Percentiles rank a stretch among this genome's conserved stretches.
These are phyloP conservation scores for Lepidocolaptes lacrymiger DNA, from an alignment of 2,797 vertebrate species.

Conservation along the genomic window DNA sequence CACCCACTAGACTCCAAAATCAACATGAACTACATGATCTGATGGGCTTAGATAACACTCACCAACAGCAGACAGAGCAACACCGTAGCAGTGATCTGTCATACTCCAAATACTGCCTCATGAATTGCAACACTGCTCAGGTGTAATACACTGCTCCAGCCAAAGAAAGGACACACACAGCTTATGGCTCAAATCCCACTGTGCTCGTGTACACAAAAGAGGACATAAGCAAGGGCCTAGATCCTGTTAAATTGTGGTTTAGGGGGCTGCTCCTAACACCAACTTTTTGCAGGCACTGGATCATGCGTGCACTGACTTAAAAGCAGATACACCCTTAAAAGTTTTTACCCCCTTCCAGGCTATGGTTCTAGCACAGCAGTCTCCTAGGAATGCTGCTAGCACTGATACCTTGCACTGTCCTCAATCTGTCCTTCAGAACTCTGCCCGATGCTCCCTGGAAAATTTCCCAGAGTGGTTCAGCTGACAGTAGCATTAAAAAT, in stretches of 20 bases:
- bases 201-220: not conserved
- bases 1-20: conserved; percentile 36
- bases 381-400: not conserved
- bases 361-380: not conserved
- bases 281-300: not conserved
- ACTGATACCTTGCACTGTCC: not conserved
- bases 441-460: not conserved
- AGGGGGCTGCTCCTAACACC: not conserved
- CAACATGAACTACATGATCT: conserved; percentile 39
- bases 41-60: not conserved
- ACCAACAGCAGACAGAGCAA: not conserved
- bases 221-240: not conserved
- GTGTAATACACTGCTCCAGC: not conserved
- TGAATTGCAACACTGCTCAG: not conserved
- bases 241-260: not conserved
- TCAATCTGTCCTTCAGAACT: conserved; percentile 21
- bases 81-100: not conserved
- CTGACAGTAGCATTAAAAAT: conserved; percentile 34
- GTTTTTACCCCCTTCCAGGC: not conserved
- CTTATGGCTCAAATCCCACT: not conserved
- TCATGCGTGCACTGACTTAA: not conserved
- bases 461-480: conserved; percentile 24
- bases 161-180: not conserved
- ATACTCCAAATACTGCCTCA: not conserved
- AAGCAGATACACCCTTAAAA: not conserved